Evolutionary conservation across 2,888 invertebrate genomes (phyloP), one percentile per base, ranked within the genome.

Genomic region (Amiota communis): DNA sequence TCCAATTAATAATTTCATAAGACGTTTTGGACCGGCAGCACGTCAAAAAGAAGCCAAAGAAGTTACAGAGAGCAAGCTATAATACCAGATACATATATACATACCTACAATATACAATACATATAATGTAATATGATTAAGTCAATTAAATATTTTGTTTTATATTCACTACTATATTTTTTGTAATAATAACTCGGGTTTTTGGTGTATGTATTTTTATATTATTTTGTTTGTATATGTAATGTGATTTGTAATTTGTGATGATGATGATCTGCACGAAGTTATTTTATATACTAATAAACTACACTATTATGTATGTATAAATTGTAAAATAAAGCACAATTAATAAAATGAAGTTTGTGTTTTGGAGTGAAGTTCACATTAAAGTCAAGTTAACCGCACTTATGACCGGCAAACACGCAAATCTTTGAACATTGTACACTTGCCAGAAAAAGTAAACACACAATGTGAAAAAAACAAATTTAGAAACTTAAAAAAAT

Each of bases 1-100:
- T 0, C 86, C 91, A 57, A 90, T 94, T 70, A 90, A 91, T 77
- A 89, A 91, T 46, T 94, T 94, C 86, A 90, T 94, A 75, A 92
- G 91, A 69, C 85, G 84, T 46, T 84, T 86, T 92, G 93, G 84
- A 90, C 92, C 74, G 89, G 93, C 78, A 93, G 94, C 88, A 89
- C 85, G 85, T 15, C 75, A 75, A 70, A 46, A 79, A 80, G 53
- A 53, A 73, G 81, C 84, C 74, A 92, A 2, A 90, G 93, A 81
- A 83, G 94, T 72, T 92, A 93, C 87, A 87, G 91, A 73, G 15
- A 88, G 86, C 75, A 88, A 88, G 76, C 79, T 86, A 11, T 82
- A 76, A 53, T 36, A n/a, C 36, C 6, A 0, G 3, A 36, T 6
- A n/a, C n/a, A n/a, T 6, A 0, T 36, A 36, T 70, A 48, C n/a